Evolutionary conservation across 2,113 vertebrate species (phyloP), one percentile per base, ranked within the genome.

Genomic region (Hippocampus comes): DNA sequence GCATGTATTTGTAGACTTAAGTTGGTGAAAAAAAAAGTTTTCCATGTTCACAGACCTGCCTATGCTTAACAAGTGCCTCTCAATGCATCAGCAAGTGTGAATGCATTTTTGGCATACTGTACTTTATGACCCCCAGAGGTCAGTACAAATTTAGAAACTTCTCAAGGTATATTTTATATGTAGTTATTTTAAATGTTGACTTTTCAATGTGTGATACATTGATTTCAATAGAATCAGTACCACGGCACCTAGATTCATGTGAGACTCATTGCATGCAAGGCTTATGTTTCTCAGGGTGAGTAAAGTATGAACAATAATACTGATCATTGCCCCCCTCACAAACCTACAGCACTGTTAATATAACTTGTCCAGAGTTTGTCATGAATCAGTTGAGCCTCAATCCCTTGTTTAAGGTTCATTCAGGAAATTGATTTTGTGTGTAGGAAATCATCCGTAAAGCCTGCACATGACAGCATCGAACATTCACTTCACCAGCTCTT

Each of bases 31-130:
- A 67, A 11, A 55, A 9, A 56, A 27, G 55, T 51, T 65, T 72
- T 56, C 41, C 23, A 49, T 15, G 74, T 53, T 49, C 68, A 80
- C 6, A 1, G 59, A 63, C 70, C 68, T 72, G 67, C 57, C 67
- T 77, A 72, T 61, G 64, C 74, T 38, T 51, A 78, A 76, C 61
- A 89, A 90, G 90, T 91, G 89, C 90, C 90, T 91, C 82, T 73
- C 79, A 7, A 71, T 73, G 64, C 78, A 86, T 78, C 73, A 76
- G 59, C 70, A 88, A 88, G 83, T 80, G 86, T 84, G 18, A 48
- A 48, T 66, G 64, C 43, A 27, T 66, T 18, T 42, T 65, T 48
- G 8, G 27, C 43, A 18, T 23, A 56, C 14, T 48, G 5, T 46
- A 56, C 14, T 48, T 2, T 46, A 25, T n/a, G 46, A 25, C 63